Base-by-base conservation (phyloP, 2,113 vertebrate genomes). In the Mastomys coucha region DNA sequence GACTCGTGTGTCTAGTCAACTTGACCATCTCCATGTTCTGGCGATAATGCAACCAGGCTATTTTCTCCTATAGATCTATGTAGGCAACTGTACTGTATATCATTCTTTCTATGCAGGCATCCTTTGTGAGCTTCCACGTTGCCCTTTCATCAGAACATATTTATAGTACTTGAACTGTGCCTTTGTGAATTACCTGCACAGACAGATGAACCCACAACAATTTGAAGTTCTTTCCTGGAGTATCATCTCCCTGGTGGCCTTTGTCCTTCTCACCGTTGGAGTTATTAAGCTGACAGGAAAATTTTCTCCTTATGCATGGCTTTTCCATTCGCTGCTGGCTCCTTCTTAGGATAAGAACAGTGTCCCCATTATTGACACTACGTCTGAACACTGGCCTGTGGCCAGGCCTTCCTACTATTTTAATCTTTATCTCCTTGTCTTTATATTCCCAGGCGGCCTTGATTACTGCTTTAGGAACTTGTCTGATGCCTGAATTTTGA, bases 341-440 rank as follows among this genome's bases (percentile, higher is more conserved):
- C 99, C 99, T 2, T 99, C 99, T 12, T 99, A 99, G 0, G 99
- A 99, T 22, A 99, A 99, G 98, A 99, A 99, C 98, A 99, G 98
- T 99, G 49, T 98, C 95, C 99, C 99, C 93, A 99, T 99, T 98
- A 99, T 99, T 0, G 99, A 99, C 88, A 99, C 99, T 0, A 99
- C 99, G 95, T 99, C 99, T 0, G 99, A 99, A 98, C 99, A 99
- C 86, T 99, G 99, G 98, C 99, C 99, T 93, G 99, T 99, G 8
- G 99, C 99, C 17, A 99, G 99, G 99, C 99, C 99, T 72, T 99
- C 99, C 0, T 99, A 99, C 92, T 99, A 99, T 97, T 99, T 99
- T 86, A 99, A 99, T 97, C 98, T 99, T 14, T 99, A 99, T 98
- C 99, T 99, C n/a, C 99, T 99, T 0, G 99, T 99, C 96, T 99